phyloP scores from a whole-genome alignment of 2,888 invertebrate species.

The Heliconius cydno region DNA sequence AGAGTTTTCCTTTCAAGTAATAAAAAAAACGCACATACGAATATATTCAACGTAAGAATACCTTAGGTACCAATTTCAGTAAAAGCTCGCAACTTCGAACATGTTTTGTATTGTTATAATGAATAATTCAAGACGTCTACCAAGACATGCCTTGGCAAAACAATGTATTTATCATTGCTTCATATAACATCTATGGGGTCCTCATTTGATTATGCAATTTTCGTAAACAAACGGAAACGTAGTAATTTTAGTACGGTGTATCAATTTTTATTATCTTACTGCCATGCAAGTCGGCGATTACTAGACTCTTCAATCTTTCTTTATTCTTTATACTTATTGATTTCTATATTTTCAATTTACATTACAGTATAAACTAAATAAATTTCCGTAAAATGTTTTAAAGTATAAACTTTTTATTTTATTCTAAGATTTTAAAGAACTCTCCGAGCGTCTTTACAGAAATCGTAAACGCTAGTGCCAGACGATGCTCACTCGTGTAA shows the following conservation, averaged over 20 bases:
- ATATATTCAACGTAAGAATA: too few species aligned
- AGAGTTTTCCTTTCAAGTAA: not conserved
- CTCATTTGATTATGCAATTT: conserved; percentile 41
- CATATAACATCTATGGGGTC: conserved; percentile 38
- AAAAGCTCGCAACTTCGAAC: conserved; percentile 61
- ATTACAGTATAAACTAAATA: too few species aligned
- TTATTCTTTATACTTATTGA: not conserved
- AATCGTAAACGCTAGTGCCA: conserved; percentile 14
- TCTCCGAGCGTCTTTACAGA: not conserved
- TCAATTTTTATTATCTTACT: not conserved
- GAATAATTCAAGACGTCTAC: conserved; percentile 49
- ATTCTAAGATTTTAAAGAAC: not conserved
- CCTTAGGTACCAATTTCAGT: conserved; percentile 65
- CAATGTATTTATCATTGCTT: conserved; percentile 54
- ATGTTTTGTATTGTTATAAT: conserved; percentile 46
- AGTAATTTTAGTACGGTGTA: conserved; percentile 26
- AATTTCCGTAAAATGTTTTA: too few species aligned
- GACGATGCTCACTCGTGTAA: conserved; percentile 14
- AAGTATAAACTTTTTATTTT: not conserved
- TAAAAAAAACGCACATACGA: too few species aligned
- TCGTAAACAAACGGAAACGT: conserved; percentile 38
- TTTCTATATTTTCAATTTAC: too few species aligned
- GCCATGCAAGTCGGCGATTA: not conserved
- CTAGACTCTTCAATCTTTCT: not conserved
- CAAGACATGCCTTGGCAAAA: conserved; percentile 50